Percentiles rank a stretch among this genome's conserved stretches.
phyloP scores from a whole-genome alignment of 2,797 vertebrate genomes.

The Micropoecilia bifurca region DNA sequence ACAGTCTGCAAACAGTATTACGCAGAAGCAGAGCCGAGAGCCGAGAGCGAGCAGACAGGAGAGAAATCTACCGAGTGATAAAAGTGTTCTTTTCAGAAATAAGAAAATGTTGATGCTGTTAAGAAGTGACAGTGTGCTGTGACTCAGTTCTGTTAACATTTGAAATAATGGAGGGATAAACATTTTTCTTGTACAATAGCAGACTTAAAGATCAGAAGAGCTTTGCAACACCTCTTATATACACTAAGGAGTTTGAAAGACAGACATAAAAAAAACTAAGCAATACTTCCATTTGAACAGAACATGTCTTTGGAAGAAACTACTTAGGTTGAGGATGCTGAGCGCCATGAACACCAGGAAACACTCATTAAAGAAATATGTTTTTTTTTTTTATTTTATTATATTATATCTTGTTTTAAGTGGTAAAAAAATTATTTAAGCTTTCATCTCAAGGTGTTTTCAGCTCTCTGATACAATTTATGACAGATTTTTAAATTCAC shows the following conservation, averaged over 20 bases:
- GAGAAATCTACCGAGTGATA: slow-evolving; percentile 17
- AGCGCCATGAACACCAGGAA: neutral
- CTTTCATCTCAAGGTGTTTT: neutral
- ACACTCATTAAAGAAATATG: neutral
- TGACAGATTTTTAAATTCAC: neutral
- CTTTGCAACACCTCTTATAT: slow-evolving; percentile 10
- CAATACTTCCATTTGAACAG: neutral
- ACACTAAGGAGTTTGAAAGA: slow-evolving; percentile 23
- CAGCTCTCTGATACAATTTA: neutral
- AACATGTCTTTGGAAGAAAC: neutral
- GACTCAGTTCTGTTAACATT: slow-evolving; percentile 24
- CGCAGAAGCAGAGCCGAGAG: slow-evolving; percentile 19
- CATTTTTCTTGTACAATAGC: slow-evolving; percentile 4
- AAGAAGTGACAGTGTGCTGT: slow-evolving; percentile 27
- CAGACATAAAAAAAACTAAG: neutral
- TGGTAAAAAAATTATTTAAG: neutral
- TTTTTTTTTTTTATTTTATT: too few species aligned
- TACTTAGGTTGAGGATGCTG: neutral
- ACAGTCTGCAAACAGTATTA: slow-evolving; percentile 12
- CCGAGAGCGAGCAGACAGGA: slow-evolving; percentile 13
- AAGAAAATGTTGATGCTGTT: slow-evolving; percentile 22
- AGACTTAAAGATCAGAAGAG: slow-evolving; percentile 4
- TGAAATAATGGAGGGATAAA: slow-evolving; percentile 22
- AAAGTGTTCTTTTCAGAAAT: slow-evolving; percentile 28
- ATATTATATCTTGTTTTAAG: neutral